Evolutionary conservation across 2,113 vertebrate genomes (phyloP), one percentile per base, ranked within the genome.

Genomic region (Dromiciops gliroides): DNA sequence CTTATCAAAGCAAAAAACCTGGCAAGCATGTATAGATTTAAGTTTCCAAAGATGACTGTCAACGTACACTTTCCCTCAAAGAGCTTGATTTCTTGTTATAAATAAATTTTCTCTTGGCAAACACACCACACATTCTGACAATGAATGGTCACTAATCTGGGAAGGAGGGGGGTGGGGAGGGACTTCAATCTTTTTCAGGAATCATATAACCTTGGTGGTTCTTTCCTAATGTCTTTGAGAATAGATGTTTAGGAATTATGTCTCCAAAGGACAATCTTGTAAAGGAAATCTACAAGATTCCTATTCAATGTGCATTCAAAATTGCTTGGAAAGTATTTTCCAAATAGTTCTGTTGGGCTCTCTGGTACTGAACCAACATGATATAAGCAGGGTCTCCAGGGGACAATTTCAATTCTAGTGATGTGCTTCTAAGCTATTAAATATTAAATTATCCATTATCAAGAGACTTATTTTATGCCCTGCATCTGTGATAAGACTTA

Each of bases 221-320:
- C 51, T 52, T 96, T 92, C 92, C 91, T 91, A 48, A 93, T 50
- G 26, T 93, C 47, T 83, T 89, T 92, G 47, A 95, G 28, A 95
- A 51, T 9, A 48, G 16, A 25, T 22, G 12, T 92, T 97, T 47
- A 50, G 44, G 25, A 89, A 24, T 0, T 52, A 90, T 12, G 56
- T 94, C 51, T 92, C 91, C 60, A 49, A 47, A 89, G 92, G 94
- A 22, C 19, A 48, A 48, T 5, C 48, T n/a, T 93, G 28, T 90
- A 37, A 51, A 90, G 90, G 12, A 60, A 2, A 51, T 52, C 8
- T 37, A 92, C 51, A n/a, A 50, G 25, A 47, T 47, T 53, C 90
- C 25, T 92, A 90, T 75, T 49, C 49, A 75, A 92, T 16, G 44
- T 48, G 16, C 44, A 53, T 10, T 8, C 56, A 88, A 92, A 26